Evolutionary conservation across 2,113 vertebrate species (phyloP).

Genomic region (Isurus oxyrinchus): DNA sequence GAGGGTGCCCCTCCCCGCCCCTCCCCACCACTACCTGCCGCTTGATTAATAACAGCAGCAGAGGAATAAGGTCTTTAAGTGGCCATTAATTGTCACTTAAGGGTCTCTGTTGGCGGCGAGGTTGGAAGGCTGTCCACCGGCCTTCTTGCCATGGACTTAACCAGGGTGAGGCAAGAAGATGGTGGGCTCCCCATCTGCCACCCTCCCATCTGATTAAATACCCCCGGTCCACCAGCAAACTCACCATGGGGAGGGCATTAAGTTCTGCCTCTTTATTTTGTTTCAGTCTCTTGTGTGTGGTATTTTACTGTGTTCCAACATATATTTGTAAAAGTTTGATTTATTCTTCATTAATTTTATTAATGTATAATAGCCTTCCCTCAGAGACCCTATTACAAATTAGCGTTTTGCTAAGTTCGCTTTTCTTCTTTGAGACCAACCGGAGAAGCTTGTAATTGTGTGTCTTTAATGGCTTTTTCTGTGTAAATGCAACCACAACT

Average conservation of each 20-base stretch:
- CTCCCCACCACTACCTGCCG: too few species aligned
- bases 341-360: neutral
- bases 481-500: neutral
- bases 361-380: neutral
- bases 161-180: neutral
- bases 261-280: neutral
- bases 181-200: neutral
- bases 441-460: neutral
- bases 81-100: neutral
- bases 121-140: neutral
- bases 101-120: neutral
- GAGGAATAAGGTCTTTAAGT: neutral
- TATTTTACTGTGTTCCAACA: neutral
- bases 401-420: neutral
- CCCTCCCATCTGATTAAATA: neutral
- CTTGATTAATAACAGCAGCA: neutral
- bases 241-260: neutral
- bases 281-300: neutral
- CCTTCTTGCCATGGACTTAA: neutral
- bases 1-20: too few species aligned
- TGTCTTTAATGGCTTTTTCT: neutral
- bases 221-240: too few species aligned
- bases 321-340: neutral
- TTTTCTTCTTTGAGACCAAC: slow-evolving; percentile 4
- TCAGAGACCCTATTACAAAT: neutral